Conservation (phyloP, 1,140 invertebrate species). For the Pristionchus pacificus region DNA sequence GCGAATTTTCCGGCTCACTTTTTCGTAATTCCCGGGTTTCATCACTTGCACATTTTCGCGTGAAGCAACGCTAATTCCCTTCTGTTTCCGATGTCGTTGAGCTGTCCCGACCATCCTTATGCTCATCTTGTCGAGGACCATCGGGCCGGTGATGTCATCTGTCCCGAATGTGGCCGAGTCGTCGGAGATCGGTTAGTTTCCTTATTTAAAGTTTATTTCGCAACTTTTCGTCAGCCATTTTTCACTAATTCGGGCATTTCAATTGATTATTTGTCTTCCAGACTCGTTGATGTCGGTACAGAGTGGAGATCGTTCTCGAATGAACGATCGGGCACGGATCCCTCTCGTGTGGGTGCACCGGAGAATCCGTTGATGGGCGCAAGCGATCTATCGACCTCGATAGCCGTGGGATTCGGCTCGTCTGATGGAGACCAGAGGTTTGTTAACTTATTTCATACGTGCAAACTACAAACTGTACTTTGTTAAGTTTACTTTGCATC, state of each 20-base stretch:
- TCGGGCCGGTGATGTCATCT: constrained; percentile 96
- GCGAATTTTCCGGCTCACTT: no score
- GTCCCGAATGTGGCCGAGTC: constrained; percentile 94
- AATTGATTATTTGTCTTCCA: constrained; percentile 55
- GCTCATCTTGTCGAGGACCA: constrained; percentile 93
- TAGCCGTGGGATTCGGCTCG: constrained; percentile 81
- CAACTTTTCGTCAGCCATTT: background rate
- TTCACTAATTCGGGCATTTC: background rate
- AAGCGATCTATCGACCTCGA: constrained; percentile 92
- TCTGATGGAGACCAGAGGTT: constrained; percentile 61
- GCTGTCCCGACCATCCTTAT: constrained; percentile 76
- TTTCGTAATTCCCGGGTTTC: no score
- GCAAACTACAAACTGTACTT: constrained; percentile 71
- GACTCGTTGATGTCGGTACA: constrained; percentile 99
- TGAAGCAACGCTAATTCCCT: no score
- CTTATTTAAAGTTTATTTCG: background rate
- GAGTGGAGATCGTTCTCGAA: constrained; percentile 99
- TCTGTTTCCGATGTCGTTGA: constrained; percentile 12
- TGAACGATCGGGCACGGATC: constrained; percentile 91
- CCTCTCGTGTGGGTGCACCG: constrained; percentile 87
- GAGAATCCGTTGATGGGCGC: constrained; percentile 89
- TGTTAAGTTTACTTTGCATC: background rate
- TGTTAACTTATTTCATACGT: constrained; percentile 66
- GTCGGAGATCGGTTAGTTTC: constrained; percentile 84
- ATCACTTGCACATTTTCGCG: no score